Conservation (phyloP, 92 coral and sea anemone species). For the Bergia sp. region DNA sequence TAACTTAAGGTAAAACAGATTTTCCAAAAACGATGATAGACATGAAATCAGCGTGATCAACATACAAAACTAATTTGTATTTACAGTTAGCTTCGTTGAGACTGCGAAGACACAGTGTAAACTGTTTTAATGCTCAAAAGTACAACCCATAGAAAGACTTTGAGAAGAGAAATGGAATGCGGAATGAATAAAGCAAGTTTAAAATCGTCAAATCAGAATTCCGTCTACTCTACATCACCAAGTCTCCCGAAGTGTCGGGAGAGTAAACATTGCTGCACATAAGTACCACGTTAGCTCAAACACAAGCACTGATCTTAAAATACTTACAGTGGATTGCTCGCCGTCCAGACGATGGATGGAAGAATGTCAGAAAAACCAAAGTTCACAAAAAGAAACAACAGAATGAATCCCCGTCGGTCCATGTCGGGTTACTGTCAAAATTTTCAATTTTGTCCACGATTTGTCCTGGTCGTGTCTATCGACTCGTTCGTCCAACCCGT, state of each 20-base stretch:
- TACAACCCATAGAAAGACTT: neutral
- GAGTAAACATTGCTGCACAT: constrained; percentile 23
- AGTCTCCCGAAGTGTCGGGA: neutral
- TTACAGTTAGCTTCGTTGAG: neutral
- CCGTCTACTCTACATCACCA: neutral
- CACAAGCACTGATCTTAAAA: neutral
- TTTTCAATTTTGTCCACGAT: neutral
- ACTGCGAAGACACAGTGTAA: neutral
- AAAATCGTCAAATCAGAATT: neutral
- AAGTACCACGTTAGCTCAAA: neutral
- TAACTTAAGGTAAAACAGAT: constrained; percentile 20
- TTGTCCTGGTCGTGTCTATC: neutral
- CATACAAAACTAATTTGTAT: neutral
- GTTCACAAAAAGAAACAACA: constrained; percentile 31
- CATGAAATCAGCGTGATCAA: neutral
- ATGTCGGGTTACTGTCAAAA: constrained; percentile 6
- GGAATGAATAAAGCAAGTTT: neutral
- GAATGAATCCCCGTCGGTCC: constrained; percentile 22
- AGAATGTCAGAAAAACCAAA: constrained; percentile 33
- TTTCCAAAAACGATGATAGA: constrained; percentile 22
- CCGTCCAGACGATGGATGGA: constrained; percentile 44
- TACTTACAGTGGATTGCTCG: constrained; percentile 41
- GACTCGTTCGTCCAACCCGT: neutral
- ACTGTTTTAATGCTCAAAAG: neutral
- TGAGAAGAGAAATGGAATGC: neutral